These are phyloP conservation scores for Xyrauchen texanus DNA, from an alignment of 2,113 vertebrate genomes.

Conservation along the genomic window DNA sequence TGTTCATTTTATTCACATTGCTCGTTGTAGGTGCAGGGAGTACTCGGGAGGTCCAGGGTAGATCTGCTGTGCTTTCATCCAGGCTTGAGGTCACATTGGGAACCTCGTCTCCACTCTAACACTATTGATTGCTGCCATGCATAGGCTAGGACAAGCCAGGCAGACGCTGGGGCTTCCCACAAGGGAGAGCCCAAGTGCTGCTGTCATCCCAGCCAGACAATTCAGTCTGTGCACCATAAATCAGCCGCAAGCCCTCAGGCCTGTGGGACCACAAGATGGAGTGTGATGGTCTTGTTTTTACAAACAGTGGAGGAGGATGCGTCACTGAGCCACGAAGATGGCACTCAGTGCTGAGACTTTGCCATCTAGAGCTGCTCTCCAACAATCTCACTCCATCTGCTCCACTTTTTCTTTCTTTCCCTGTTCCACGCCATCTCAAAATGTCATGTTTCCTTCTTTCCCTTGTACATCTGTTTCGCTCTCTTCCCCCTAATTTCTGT, in stretches of 20 bases:
- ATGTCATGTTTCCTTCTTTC: conserved; percentile 51
- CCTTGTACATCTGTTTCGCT: conserved; percentile 55
- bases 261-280: conserved; percentile 78
- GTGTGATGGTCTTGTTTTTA: conserved; percentile 83
- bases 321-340: conserved; percentile 67
- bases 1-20: background rate
- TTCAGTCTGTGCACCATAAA: conserved; percentile 76
- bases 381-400: conserved; percentile 58
- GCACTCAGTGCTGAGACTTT: conserved; percentile 62
- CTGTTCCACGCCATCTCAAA: conserved; percentile 32
- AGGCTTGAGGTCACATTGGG: conserved; percentile 6
- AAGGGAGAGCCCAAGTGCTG: conserved; percentile 72
- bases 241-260: conserved; percentile 75
- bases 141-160: conserved; percentile 48
- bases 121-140: conserved; percentile 61
- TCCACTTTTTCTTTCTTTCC: conserved; percentile 15
- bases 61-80: background rate
- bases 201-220: conserved; percentile 75
- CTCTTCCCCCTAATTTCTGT: conserved; percentile 34
- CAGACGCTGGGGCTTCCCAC: conserved; percentile 64
- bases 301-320: conserved; percentile 78
- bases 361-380: conserved; percentile 59
- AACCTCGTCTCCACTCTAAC: conserved; percentile 35
- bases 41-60: background rate
- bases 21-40: background rate